Base-by-base conservation (phyloP, 2,888 invertebrate genomes). In the Leucoptera coffeella region DNA sequence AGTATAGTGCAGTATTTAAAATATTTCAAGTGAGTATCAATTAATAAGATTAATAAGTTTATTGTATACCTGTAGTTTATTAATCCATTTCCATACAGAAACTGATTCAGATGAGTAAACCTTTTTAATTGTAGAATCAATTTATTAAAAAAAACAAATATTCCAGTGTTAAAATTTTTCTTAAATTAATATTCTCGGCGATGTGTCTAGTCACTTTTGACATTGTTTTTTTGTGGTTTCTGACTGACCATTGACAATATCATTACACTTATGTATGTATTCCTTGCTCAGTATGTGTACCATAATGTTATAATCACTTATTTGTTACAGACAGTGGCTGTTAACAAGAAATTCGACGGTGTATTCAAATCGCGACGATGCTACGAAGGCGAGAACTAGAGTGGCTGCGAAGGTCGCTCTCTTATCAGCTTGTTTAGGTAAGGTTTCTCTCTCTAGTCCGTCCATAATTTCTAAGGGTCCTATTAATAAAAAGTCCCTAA, bases 1-100 rank as follows among this genome's bases (percentile, higher is more conserved):
- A 89, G 89, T 46, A 85, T 94, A 23, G 88, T 91, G 2, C 85
- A 85, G 42, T 92, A 92, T 57, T 72, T 94, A 31, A 81, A 82
- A 48, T 74, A 82, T 14, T 85, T 93, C 47, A 88, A 86, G 90
- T 90, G 50, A 74, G 80, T 64, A n/a, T 21, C 11, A 22, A 23
- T 27, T 25, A n/a, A 19, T 23, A 15, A 15, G 21, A 22, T 6
- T 22, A 22, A 8, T 22, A 11, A 10, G 10, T 9, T 8, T 11
- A 22, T 10, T 6, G n/a, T 10, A 10, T 22, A 8, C 6, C 10
- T 22, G 6, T 22, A 26, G n/a, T 25, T 15, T 14, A 23, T 23
- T 12, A 23, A 5, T 12, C 5, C 6, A 7, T 7, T 7, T 17
- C 17, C 17, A 6, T 9, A 17, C 17, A 17, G 6, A 9, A 17